Evolutionary conservation across 2,113 vertebrate genomes (phyloP).

Genomic region (Neolamprologus kungweensis): DNA sequence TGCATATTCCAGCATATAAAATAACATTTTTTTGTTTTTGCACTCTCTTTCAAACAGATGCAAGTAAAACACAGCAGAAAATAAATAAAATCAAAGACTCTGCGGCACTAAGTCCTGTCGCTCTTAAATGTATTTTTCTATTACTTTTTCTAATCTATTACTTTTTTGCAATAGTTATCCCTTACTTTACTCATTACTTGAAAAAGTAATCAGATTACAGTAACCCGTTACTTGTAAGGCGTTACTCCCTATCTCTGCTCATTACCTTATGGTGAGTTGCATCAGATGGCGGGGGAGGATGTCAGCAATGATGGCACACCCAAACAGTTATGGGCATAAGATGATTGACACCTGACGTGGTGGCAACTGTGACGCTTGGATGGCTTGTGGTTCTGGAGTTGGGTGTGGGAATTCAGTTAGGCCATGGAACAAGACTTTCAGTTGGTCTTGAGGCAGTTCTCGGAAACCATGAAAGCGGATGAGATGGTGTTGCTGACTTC

Average conservation of each 20-base stretch:
- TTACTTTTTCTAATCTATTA: background rate
- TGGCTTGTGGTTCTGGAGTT: background rate
- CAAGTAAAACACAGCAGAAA: background rate
- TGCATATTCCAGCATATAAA: background rate
- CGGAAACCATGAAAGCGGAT: background rate
- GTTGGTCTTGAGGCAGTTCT: background rate
- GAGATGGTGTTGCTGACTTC: background rate
- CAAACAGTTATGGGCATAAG: background rate
- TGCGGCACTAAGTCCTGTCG: background rate
- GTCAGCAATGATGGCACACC: background rate
- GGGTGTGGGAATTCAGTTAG: background rate
- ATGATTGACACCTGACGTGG: background rate
- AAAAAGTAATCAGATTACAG: background rate
- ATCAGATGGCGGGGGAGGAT: background rate
- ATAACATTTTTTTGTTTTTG: background rate
- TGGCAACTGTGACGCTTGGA: background rate
- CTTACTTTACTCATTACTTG: rapidly evolving
- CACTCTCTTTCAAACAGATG: background rate
- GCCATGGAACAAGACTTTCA: background rate
- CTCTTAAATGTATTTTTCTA: background rate
- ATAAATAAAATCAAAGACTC: background rate
- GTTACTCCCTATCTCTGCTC: background rate
- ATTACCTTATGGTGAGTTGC: background rate
- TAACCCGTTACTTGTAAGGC: background rate
- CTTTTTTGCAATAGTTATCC: background rate